Base-by-base conservation (phyloP, 2,113 vertebrate species). In the Himantopus leucocephalus region DNA sequence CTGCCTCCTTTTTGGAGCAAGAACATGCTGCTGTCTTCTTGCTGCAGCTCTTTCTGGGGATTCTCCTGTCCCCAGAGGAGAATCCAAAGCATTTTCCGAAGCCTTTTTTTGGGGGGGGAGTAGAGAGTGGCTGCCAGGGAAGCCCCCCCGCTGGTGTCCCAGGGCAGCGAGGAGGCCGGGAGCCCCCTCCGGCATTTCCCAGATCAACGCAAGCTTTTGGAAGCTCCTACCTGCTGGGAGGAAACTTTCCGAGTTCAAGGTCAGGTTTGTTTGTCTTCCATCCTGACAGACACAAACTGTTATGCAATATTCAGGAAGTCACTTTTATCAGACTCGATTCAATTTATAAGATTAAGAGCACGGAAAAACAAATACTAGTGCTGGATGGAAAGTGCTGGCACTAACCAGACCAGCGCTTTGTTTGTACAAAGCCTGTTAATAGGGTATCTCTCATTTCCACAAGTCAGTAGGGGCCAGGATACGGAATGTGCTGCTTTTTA, bases 311-410 rank as follows among this genome's bases (percentile, higher is more conserved):
- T 95, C 94, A 92, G 91, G 95, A 96, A 95, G 92, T 92, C 89
- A 75, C 79, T 97, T 96, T 85, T 95, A 97, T 95, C 97, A 85
- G 66, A n/a, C 91, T 89, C 59, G 18, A 73, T 96, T 96, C 91
- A 85, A 95, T 93, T 95, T 91, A n/a, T 91, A 95, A 97, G 96
- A 97, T 97, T 95, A 93, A 93, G 95, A 94, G 81, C 88, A 95
- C 45, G 95, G 94, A 96, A 96, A 92, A 96, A 94, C 93, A 97
- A 97, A 96, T 82, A 94, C 72, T 53, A 32, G 43, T 6, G 41
- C 81, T 93, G 91, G 90, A 80, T 94, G 95, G 95, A 94, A 97
- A 94, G 92, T 68, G 71, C 85, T 94, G 87, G 95, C 93, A 85
- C 58, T 77, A 37, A 67, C 60, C 68, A 27, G 58, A 66, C 63